Evolutionary conservation across 2,888 invertebrate genomes (phyloP).

Genomic region (Pyralis farinalis): DNA sequence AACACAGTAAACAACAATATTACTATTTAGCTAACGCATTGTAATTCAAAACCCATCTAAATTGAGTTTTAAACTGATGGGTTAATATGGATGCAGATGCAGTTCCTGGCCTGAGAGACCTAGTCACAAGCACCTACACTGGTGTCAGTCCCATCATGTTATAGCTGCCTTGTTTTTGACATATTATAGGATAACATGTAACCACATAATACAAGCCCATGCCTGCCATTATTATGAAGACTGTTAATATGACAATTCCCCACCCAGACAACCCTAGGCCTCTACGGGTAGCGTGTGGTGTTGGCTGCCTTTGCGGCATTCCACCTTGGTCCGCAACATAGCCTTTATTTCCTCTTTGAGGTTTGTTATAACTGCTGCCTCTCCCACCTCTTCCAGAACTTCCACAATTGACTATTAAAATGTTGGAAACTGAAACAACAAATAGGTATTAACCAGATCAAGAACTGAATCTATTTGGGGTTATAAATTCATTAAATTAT

Average conservation of each 20-base stretch:
- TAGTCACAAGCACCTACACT: too few species aligned
- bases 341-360: slow-evolving; percentile 24
- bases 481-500: too few species aligned
- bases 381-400: slow-evolving; percentile 31
- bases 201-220: slow-evolving; percentile 83
- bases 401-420: slow-evolving; percentile 32
- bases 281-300: slow-evolving; percentile 42
- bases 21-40: too few species aligned
- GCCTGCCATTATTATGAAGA: slow-evolving; percentile 71
- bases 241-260: slow-evolving; percentile 81
- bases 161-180: slow-evolving; percentile 78
- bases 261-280: slow-evolving; percentile 83
- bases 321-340: slow-evolving; percentile 33
- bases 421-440: slow-evolving; percentile 50
- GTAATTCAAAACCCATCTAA: too few species aligned
- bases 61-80: too few species aligned
- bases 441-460: too few species aligned
- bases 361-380: slow-evolving; percentile 25
- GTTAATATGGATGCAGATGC: too few species aligned
- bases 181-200: slow-evolving; percentile 84
- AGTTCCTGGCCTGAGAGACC: too few species aligned
- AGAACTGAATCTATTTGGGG: too few species aligned
- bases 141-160: slow-evolving; percentile 65
- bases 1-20: too few species aligned
- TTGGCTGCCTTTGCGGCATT: slow-evolving; percentile 39